phyloP scores from a whole-genome alignment of 2,113 vertebrate species.

The Tragulus kanchil region DNA sequence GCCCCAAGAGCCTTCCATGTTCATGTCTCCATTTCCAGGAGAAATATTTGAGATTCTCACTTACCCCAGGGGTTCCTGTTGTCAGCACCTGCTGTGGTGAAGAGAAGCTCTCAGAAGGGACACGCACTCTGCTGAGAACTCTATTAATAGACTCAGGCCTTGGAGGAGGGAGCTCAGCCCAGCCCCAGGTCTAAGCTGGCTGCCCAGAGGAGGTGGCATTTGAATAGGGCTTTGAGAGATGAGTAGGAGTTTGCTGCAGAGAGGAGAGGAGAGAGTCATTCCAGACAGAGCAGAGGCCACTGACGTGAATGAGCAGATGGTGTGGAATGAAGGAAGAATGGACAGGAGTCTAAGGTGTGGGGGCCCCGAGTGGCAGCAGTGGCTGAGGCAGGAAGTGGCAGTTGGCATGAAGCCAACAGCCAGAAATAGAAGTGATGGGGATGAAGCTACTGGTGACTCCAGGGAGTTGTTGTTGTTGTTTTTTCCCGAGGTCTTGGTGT shows the following conservation, averaged over 20 bases:
- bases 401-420: too few relatives aligned
- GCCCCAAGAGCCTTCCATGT: not conserved
- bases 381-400: not conserved
- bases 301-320: not conserved
- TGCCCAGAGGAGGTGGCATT: not conserved
- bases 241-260: not conserved
- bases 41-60: not conserved
- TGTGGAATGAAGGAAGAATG: not conserved
- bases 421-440: not conserved
- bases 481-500: not conserved
- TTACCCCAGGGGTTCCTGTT: not conserved
- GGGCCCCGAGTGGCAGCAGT: not conserved
- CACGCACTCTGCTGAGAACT: accelerated
- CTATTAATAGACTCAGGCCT: not conserved
- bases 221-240: not conserved
- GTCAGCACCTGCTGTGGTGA: not conserved
- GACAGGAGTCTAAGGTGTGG: not conserved
- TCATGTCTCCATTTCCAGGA: not conserved
- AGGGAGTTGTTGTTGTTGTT: not conserved
- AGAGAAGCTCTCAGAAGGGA: not conserved
- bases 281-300: not conserved
- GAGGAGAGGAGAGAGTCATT: not conserved
- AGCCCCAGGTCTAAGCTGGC: not conserved
- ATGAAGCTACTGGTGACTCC: not conserved
- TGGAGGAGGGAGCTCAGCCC: not conserved